Evolutionary conservation across 2,113 vertebrate genomes (phyloP).

Genomic region (Paraplagusia blochii): DNA sequence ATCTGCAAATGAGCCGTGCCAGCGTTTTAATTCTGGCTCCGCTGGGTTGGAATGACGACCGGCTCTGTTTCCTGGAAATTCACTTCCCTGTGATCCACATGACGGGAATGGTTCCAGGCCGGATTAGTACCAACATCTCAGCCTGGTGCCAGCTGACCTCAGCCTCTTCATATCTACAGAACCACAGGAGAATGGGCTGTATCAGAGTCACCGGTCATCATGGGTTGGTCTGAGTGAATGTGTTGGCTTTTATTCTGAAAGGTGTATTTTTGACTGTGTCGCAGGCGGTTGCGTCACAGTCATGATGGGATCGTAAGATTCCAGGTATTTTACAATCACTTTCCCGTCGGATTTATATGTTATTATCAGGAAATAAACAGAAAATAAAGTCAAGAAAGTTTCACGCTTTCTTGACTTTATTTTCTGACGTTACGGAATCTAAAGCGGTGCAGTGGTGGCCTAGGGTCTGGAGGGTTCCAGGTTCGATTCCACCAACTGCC

Average conservation of each 20-base stretch:
- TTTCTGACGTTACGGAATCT: slow-evolving; percentile 28
- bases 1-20: slow-evolving; percentile 47
- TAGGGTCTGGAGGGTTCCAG: too few species aligned
- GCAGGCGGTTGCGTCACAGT: slow-evolving; percentile 27
- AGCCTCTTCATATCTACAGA: slow-evolving; percentile 50
- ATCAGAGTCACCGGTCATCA: slow-evolving; percentile 5
- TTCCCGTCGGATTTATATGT: too few species aligned
- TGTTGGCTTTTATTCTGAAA: slow-evolving; percentile 29
- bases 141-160: slow-evolving; percentile 38
- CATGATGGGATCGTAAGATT: too few species aligned
- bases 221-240: too few species aligned
- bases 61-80: slow-evolving; percentile 53
- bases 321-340: too few species aligned
- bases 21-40: slow-evolving; percentile 22
- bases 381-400: too few species aligned
- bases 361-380: too few species aligned
- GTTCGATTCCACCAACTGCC: too few species aligned
- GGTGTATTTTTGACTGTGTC: slow-evolving; percentile 46
- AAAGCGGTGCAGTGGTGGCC: too few species aligned
- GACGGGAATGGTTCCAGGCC: slow-evolving; percentile 47
- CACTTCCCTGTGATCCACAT: slow-evolving; percentile 40
- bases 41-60: slow-evolving; percentile 22
- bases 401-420: too few species aligned
- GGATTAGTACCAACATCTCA: slow-evolving; percentile 58
- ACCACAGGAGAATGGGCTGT: too few species aligned